phyloP scores from a whole-genome alignment of 2,797 vertebrate genomes.

The Tenualosa thibaudeaui region DNA sequence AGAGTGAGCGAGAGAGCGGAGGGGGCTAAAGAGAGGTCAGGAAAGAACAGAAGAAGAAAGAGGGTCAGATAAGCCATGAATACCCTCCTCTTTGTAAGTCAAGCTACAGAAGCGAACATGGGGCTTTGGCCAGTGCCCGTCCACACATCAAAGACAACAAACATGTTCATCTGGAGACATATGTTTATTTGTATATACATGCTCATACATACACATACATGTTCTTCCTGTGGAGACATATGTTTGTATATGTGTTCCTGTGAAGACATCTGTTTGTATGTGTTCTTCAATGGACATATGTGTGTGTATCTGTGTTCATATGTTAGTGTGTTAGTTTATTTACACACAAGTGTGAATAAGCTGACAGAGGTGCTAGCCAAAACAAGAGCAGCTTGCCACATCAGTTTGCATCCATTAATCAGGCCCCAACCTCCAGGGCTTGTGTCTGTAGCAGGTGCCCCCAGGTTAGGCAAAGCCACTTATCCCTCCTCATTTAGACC shows the following conservation, averaged over 20 bases:
- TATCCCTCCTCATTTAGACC: background rate
- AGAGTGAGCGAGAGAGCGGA: too few species aligned
- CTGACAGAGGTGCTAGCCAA: background rate
- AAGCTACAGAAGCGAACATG: background rate
- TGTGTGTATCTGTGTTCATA: background rate
- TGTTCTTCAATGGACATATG: background rate
- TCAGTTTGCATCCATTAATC: background rate
- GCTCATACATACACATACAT: too few species aligned
- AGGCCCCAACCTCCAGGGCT: background rate
- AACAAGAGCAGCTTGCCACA: conserved; percentile 8
- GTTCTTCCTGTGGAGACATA: background rate
- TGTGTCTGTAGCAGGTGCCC: background rate
- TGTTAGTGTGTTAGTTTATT: background rate
- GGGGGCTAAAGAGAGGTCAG: conserved; percentile 14
- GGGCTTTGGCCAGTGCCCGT: background rate
- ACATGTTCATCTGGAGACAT: background rate
- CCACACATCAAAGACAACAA: background rate
- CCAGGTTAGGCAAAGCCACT: background rate
- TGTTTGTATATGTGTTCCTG: background rate
- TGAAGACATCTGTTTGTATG: conserved; percentile 2
- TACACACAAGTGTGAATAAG: background rate
- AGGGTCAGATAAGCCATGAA: conserved; percentile 17
- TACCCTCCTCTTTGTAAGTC: background rate
- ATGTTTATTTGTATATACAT: background rate
- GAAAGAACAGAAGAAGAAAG: conserved; percentile 6